These are phyloP conservation scores for Onchidella celtica DNA, from an alignment of 2,888 invertebrate species.

Conservation along the genomic window DNA sequence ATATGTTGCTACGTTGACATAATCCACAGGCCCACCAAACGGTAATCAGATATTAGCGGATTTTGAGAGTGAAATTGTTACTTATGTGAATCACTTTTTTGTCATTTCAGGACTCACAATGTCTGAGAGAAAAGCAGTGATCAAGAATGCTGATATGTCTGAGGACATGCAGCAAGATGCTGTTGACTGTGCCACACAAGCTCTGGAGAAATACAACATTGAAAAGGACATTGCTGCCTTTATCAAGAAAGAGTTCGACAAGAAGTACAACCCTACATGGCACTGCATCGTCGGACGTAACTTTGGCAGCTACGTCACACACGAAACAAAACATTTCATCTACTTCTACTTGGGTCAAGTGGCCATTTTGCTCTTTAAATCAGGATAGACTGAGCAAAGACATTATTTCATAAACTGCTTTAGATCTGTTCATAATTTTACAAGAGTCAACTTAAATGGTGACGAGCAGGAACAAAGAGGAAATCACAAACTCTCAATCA, in stretches of 20 bases:
- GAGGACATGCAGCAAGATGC: constrained; percentile 99
- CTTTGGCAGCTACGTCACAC: constrained; percentile 90
- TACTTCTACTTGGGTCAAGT: constrained; percentile 99
- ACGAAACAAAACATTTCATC: constrained; percentile 98
- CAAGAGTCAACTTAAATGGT: too few species aligned
- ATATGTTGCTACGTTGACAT: too few species aligned
- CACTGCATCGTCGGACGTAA: constrained; percentile 99
- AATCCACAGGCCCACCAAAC: too few species aligned
- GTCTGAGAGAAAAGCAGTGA: constrained; percentile 90
- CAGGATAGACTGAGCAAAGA: constrained; percentile 89
- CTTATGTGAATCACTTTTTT: constrained; percentile 7
- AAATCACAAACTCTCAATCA: too few species aligned
- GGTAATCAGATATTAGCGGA: too few species aligned
- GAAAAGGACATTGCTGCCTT: constrained; percentile 99
- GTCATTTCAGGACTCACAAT: constrained; percentile 48
- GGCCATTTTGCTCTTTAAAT: constrained; percentile 98
- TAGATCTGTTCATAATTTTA: too few species aligned
- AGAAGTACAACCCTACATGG: constrained; percentile 99
- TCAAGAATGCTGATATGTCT: constrained; percentile 99
- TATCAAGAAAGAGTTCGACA: constrained; percentile 99
- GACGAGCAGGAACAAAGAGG: too few species aligned
- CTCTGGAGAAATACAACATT: constrained; percentile 99
- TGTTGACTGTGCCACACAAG: constrained; percentile 98
- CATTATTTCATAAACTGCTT: too few species aligned
- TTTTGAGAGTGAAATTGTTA: too few species aligned